Conservation (phyloP, 2,797 vertebrate species). For the Pseudochaenichthys georgianus region DNA sequence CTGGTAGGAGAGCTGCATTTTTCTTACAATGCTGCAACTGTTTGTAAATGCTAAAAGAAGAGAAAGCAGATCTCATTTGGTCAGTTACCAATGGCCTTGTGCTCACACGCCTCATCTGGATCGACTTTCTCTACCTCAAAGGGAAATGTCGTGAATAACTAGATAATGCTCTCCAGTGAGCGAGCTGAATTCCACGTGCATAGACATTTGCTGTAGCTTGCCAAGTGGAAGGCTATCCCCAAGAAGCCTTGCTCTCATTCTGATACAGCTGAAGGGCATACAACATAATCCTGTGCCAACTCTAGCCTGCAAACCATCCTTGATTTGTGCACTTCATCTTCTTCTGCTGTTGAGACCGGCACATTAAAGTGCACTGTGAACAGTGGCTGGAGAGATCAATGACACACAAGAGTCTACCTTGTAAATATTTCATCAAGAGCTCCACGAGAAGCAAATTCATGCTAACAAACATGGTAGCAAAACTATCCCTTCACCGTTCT, state of each 20-base stretch:
- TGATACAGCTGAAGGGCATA: conserved; percentile 53
- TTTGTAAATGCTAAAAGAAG: background rate
- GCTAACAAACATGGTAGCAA: conserved; percentile 13
- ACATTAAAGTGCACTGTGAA: conserved; percentile 22
- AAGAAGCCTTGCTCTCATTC: conserved; percentile 42
- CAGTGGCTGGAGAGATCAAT: conserved; percentile 31
- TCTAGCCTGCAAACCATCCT: conserved; percentile 34
- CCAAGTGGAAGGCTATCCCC: conserved; percentile 42
- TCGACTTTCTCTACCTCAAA: conserved; percentile 16
- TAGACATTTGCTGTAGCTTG: conserved; percentile 15
- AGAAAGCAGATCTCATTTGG: background rate
- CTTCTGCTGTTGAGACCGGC: conserved; percentile 20
- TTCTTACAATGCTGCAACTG: background rate
- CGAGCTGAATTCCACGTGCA: conserved; percentile 31
- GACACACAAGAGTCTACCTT: conserved; percentile 34
- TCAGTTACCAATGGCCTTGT: background rate
- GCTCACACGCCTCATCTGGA: conserved; percentile 2
- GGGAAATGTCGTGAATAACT: conserved; percentile 17
- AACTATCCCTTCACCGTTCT: background rate
- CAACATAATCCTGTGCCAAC: conserved; percentile 50
- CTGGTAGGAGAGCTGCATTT: background rate
- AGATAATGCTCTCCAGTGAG: conserved; percentile 18
- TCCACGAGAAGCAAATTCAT: conserved; percentile 5
- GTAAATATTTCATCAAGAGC: conserved; percentile 54
- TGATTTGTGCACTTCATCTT: conserved; percentile 44